These are phyloP conservation scores for Prionace glauca DNA, from an alignment of 2,797 vertebrate species.

Conservation along the genomic window DNA sequence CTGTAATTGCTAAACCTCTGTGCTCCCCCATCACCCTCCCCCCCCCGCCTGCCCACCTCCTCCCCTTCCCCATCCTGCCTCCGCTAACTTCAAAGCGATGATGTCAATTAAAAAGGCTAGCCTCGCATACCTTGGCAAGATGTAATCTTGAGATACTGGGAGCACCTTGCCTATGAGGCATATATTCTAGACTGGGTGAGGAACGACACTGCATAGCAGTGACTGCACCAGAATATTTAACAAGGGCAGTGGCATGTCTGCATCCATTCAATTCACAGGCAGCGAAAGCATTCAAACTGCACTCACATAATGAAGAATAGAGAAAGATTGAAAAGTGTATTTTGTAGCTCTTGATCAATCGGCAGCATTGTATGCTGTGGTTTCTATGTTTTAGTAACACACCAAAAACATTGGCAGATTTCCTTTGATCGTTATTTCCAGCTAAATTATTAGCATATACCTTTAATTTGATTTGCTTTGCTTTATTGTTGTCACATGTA, in stretches of 20 bases:
- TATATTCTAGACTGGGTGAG: neutral
- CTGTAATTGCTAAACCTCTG: neutral
- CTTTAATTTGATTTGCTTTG: no score
- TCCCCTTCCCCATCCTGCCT: no score
- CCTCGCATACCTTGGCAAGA: neutral
- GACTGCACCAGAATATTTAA: neutral
- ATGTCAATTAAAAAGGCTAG: neutral
- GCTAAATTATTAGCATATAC: neutral
- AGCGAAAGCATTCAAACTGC: neutral
- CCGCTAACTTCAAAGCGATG: neutral
- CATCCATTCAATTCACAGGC: neutral
- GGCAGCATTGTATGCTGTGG: no score
- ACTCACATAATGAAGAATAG: neutral
- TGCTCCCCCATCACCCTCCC: neutral
- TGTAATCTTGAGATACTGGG: neutral
- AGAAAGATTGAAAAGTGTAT: neutral
- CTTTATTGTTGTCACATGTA: no score
- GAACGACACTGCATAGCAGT: neutral
- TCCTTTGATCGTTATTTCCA: neutral
- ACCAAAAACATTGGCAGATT: neutral
- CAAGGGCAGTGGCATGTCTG: neutral
- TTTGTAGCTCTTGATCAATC: neutral
- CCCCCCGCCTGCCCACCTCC: no score
- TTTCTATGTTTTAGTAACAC: neutral
- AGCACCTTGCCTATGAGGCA: neutral